phyloP scores from a whole-genome alignment of 2,888 invertebrate species.

The Phengaris arion region DNA sequence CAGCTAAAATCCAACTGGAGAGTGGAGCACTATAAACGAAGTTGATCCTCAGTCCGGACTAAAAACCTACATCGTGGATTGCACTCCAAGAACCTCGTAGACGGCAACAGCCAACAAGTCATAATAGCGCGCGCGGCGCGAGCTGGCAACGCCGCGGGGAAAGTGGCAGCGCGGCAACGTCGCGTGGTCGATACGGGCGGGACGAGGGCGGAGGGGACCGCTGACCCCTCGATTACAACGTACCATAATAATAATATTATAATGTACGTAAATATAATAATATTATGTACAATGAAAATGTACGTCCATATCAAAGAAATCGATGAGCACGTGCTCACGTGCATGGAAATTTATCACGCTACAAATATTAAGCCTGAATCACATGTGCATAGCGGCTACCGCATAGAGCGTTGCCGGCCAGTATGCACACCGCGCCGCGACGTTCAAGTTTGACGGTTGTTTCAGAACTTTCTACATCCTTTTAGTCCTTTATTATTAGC shows the following conservation, averaged over 20 bases:
- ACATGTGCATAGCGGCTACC: neutral
- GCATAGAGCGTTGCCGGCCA: neutral
- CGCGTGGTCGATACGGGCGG: conserved; percentile 53
- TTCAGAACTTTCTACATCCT: neutral
- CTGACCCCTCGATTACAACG: conserved; percentile 55
- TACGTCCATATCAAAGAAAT: conserved; percentile 19
- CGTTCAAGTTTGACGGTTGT: neutral
- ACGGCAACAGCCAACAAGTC: conserved; percentile 67
- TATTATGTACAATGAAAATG: conserved; percentile 22
- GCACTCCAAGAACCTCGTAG: conserved; percentile 36
- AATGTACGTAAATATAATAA: conserved; percentile 30
- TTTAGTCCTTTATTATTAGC: neutral
- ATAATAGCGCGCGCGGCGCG: conserved; percentile 46
- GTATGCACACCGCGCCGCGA: neutral
- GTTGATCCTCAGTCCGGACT: conserved; percentile 19
- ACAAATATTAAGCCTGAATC: neutral
- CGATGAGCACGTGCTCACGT: conserved; percentile 27
- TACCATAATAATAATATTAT: conserved; percentile 15
- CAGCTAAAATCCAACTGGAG: neutral
- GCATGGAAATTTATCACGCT: conserved; percentile 21
- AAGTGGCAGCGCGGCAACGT: conserved; percentile 54
- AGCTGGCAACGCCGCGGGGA: conserved; percentile 58
- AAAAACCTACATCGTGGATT: conserved; percentile 40
- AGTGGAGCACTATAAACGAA: conserved; percentile 26
- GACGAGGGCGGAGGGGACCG: conserved; percentile 40